Base-by-base conservation (phyloP, 2,888 invertebrate genomes). In the Macrosiphum euphorbiae region DNA sequence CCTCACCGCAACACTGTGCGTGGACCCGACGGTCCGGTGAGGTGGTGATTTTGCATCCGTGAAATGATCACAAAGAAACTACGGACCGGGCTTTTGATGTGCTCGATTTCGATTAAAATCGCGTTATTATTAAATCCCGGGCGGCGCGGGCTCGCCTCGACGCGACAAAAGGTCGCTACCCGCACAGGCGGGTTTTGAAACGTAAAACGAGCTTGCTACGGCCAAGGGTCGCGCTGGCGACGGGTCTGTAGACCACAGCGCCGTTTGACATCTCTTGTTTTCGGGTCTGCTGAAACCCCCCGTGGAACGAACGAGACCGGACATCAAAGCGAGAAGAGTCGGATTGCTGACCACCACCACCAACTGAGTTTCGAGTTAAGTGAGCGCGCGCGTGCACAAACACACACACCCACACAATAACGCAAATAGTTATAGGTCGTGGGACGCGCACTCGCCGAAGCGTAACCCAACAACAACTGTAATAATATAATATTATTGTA, bases 11-110 rank as follows among this genome's bases (percentile, higher is more conserved):
- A n/a, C 41, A 20, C 16, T 16, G 24, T 28, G 52, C 41, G n/a
- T 28, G 52, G 67, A 67, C 67, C 67, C 26, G 58, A 20, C 44
- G 41, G 55, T 58, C 67, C 55, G 67, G 10, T 2, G 92, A 26
- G 92, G 52, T 20, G 89, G 93, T 61, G 90, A 61, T 90, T 89
- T 85, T n/a, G 90, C 90, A 47, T 90, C 93, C 93, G 88, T 89
- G 88, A 93, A 93, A 93, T 35, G 41, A 86, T 94, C 94, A 94
- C 94, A 94, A 94, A 94, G 94, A 94, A 94, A 94, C 78, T 78
- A 7, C 90, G 86, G 35, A 26, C 86, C 28, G 89, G 61, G 85
- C 90, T 86, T 94, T 94, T 94, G 94, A 90, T 90, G 94, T 90
- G 86, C 90, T 44, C 93, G 94, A 85, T 52, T 94, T 94, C 90